Conservation (phyloP, 1,140 invertebrate species). For the Drosophila sulfurigaster region DNA sequence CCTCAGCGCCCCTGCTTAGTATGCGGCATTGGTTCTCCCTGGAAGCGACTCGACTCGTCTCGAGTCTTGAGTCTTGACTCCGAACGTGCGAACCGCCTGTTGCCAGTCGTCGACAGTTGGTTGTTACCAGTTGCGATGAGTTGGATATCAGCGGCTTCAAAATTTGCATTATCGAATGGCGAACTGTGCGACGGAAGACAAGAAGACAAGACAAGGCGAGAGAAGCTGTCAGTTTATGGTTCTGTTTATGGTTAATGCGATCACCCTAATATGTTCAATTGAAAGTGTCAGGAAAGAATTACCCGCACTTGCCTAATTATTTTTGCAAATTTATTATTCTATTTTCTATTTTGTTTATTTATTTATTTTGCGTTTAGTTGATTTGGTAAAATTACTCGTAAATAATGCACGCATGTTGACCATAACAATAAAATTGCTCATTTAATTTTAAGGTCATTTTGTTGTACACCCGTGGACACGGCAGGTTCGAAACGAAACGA, state of each 20-base stretch:
- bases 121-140: conserved; percentile 16
- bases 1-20: conserved; percentile 60
- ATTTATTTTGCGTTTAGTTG: neutral
- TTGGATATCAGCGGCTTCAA: conserved; percentile 7
- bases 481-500: conserved; percentile 52
- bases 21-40: conserved; percentile 49
- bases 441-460: conserved; percentile 71
- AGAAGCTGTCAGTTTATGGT: conserved; percentile 28
- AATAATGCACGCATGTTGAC: conserved; percentile 62
- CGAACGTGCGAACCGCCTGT: conserved; percentile 65
- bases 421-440: conserved; percentile 69
- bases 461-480: conserved; percentile 29
- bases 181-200: neutral
- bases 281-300: conserved; percentile 4
- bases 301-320: conserved; percentile 1
- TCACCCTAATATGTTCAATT: conserved; percentile 11
- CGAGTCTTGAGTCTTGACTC: conserved; percentile 13
- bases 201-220: neutral
- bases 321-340: neutral
- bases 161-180: conserved; percentile 48
- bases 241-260: conserved; percentile 36
- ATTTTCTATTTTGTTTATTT: neutral
- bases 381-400: conserved; percentile 7
- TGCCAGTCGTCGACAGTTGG: conserved; percentile 43
- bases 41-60: conserved; percentile 28